These are phyloP conservation scores for Exocentrus adspersus DNA, from an alignment of 2,888 invertebrate genomes.

Conservation along the genomic window DNA sequence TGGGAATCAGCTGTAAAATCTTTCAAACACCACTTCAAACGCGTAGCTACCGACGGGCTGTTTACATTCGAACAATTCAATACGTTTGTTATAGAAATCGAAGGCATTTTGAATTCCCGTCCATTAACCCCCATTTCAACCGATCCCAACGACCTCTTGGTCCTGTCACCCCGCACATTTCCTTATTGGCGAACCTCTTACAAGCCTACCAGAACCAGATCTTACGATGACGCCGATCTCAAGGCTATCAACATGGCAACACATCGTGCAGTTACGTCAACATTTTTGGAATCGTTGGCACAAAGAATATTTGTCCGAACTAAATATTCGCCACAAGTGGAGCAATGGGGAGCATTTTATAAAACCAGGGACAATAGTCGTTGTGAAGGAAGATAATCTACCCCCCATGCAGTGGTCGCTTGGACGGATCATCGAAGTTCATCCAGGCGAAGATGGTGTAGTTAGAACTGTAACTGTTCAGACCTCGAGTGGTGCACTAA, in stretches of 20 bases:
- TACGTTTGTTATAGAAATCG: not conserved
- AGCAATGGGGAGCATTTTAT: too few species aligned
- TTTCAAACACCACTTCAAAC: not conserved
- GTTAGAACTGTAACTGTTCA: slow-evolving; percentile 11
- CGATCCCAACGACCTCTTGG: not conserved
- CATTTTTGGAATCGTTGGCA: not conserved
- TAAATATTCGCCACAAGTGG: not conserved
- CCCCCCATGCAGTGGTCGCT: not conserved
- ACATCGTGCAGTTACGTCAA: not conserved
- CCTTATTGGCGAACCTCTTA: not conserved
- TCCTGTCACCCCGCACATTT: not conserved
- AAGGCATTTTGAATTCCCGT: not conserved
- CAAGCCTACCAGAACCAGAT: not conserved
- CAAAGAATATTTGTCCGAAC: not conserved
- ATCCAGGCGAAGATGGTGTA: slow-evolving; percentile 18
- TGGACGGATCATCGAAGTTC: not conserved
- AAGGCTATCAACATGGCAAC: not conserved
- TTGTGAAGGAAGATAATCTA: not conserved
- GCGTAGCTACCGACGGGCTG: not conserved
- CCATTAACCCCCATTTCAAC: not conserved
- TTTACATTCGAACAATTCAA: not conserved
- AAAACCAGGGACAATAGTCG: not conserved
- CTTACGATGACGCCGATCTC: not conserved
- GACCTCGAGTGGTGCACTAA: not conserved
- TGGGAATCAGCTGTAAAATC: slow-evolving; percentile 4